phyloP scores from a whole-genome alignment of 2,888 invertebrate species.

The Vandiemenella viatica region DNA sequence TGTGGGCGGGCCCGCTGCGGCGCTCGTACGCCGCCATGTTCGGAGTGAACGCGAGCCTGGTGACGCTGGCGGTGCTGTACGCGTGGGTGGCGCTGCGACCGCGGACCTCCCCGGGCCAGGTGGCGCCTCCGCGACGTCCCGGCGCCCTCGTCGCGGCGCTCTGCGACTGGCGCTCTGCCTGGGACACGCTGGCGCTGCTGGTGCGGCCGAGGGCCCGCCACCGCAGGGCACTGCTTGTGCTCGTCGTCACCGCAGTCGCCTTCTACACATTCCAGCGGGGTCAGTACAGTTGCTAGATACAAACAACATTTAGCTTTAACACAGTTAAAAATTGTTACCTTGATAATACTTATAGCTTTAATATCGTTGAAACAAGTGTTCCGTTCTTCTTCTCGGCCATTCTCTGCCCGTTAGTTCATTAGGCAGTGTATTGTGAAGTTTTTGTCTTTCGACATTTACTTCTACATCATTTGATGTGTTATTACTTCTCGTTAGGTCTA shows the following conservation, averaged over 20 bases:
- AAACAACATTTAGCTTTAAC: too few species aligned
- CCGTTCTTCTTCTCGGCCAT: too few species aligned
- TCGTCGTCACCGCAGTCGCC: conserved; percentile 58
- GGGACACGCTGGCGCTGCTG: conserved; percentile 44
- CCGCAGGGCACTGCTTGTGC: conserved; percentile 45
- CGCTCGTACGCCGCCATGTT: conserved; percentile 60
- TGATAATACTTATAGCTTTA: too few species aligned
- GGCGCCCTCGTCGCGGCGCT: neutral
- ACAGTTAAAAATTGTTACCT: too few species aligned
- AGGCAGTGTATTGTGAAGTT: too few species aligned
- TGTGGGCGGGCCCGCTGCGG: conserved; percentile 43
- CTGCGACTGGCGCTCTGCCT: conserved; percentile 24
- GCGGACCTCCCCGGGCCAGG: conserved; percentile 51
- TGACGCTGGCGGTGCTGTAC: conserved; percentile 48
- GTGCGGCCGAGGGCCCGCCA: conserved; percentile 40
- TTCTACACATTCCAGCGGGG: conserved; percentile 67
- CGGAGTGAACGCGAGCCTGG: conserved; percentile 45
- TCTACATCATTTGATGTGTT: too few species aligned
- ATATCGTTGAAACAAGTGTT: too few species aligned
- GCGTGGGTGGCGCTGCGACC: conserved; percentile 47
- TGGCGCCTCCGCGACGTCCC: conserved; percentile 29
- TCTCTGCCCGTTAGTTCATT: too few species aligned
- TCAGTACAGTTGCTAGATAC: too few species aligned
- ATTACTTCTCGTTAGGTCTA: too few species aligned
- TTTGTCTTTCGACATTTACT: too few species aligned